Evolutionary conservation across 2,113 vertebrate genomes (phyloP).

Genomic region (Tretioscincus oriximinensis): DNA sequence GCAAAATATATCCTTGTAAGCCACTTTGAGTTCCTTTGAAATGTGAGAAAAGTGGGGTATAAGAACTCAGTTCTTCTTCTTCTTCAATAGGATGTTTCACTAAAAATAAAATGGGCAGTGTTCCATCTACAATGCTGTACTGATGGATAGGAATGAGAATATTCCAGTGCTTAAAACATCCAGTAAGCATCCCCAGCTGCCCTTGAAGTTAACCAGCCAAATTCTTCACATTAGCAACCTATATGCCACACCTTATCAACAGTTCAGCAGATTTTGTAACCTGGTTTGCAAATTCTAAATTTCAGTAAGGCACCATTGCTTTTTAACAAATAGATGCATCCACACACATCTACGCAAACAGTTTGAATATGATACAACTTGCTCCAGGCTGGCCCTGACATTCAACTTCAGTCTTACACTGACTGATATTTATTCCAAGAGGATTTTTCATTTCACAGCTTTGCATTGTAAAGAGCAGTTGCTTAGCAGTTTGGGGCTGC

Average conservation of each 20-base stretch:
- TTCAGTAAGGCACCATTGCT: not conserved
- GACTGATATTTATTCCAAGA: not conserved
- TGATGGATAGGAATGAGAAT: too few species aligned
- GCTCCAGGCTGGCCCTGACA: not conserved
- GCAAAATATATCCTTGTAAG: too few species aligned
- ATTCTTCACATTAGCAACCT: not conserved
- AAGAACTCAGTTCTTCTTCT: too few species aligned
- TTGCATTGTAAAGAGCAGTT: not conserved
- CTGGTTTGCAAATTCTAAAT: not conserved
- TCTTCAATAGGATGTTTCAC: too few species aligned
- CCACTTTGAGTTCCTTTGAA: too few species aligned
- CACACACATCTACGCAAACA: not conserved
- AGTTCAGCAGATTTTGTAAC: not conserved
- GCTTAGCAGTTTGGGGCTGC: not conserved
- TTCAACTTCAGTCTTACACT: not conserved
- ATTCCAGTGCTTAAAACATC: too few species aligned
- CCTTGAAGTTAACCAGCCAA: too few species aligned
- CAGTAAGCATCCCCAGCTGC: too few species aligned
- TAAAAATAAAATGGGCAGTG: too few species aligned
- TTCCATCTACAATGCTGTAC: too few species aligned
- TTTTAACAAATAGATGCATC: too few species aligned
- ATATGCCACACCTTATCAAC: not conserved
- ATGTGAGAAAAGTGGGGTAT: too few species aligned
- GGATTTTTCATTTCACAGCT: not conserved
- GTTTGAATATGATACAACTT: not conserved